phyloP scores from a whole-genome alignment of 2,888 invertebrate genomes.

The Hypsopygia costalis region DNA sequence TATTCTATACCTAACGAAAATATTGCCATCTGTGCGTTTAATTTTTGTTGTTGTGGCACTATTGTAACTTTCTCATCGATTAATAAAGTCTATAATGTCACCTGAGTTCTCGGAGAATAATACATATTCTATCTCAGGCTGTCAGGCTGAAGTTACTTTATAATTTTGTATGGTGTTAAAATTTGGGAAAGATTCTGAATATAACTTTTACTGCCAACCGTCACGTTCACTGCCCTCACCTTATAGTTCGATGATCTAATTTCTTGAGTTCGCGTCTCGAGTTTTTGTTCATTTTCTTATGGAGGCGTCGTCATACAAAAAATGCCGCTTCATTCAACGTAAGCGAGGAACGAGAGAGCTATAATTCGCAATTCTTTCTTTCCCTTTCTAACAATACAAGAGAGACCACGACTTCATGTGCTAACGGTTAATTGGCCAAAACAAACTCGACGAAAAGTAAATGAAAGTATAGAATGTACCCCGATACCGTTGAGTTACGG shows the following conservation, averaged over 20 bases:
- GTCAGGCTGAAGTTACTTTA: too few relatives aligned
- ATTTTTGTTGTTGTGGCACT: too few relatives aligned
- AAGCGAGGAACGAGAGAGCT: slow-evolving; percentile 39
- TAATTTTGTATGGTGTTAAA: too few relatives aligned
- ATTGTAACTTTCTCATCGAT: too few relatives aligned
- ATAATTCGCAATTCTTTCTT: slow-evolving; percentile 39
- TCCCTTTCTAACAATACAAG: slow-evolving; percentile 45
- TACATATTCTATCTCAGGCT: too few relatives aligned
- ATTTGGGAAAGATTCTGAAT: too few relatives aligned
- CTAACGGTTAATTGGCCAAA: slow-evolving; percentile 61
- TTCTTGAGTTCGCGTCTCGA: slow-evolving; percentile 53
- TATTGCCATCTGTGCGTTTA: too few relatives aligned
- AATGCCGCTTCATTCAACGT: slow-evolving; percentile 55
- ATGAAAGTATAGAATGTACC: slow-evolving; percentile 48
- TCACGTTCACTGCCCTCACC: slow-evolving; percentile 56
- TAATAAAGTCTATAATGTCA: too few relatives aligned
- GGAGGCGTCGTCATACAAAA: slow-evolving; percentile 45
- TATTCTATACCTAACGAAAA: too few relatives aligned
- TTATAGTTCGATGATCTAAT: slow-evolving; percentile 72
- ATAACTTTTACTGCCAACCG: slow-evolving; percentile 12
- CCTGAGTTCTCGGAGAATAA: too few relatives aligned
- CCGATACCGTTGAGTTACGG: slow-evolving; percentile 42
- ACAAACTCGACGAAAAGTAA: slow-evolving; percentile 56
- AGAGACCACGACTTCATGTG: slow-evolving; percentile 31
- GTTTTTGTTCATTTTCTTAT: slow-evolving; percentile 61